Evolutionary conservation across 2,888 invertebrate genomes (phyloP).

Genomic region (Hydriomena furcata): DNA sequence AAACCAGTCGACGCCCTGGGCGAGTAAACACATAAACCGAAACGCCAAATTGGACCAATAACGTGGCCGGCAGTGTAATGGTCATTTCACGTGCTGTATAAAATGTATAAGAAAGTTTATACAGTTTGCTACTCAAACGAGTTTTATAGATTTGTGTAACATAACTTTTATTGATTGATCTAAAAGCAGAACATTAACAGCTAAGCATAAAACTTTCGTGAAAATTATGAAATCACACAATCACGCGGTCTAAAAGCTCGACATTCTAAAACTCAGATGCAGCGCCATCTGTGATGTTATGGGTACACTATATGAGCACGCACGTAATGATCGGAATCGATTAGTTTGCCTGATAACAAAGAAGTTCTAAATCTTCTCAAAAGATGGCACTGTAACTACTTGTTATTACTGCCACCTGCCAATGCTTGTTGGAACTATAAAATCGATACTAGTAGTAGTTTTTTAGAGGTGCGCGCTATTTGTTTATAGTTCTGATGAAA

Average conservation of each 20-base stretch:
- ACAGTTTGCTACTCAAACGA: constrained; percentile 42
- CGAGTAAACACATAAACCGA: constrained; percentile 64
- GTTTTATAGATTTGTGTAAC: constrained; percentile 21
- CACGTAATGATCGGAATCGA: background rate
- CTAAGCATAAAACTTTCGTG: background rate
- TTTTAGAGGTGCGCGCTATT: background rate
- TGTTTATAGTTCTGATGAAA: background rate
- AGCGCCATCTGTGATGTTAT: constrained; percentile 8
- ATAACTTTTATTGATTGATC: constrained; percentile 16
- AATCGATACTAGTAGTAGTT: constrained; percentile 19
- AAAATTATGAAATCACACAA: background rate
- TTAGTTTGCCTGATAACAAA: background rate
- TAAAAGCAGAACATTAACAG: constrained; percentile 12
- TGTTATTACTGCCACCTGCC: constrained; percentile 19
- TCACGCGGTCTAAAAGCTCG: background rate
- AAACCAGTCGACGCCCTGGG: constrained; percentile 58
- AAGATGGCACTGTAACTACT: constrained; percentile 6
- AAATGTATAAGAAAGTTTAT: constrained; percentile 45
- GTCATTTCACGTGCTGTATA: constrained; percentile 44
- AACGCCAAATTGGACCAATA: constrained; percentile 66
- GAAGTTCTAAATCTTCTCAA: background rate
- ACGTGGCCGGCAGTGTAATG: constrained; percentile 58
- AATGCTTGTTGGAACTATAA: background rate
- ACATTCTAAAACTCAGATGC: background rate
- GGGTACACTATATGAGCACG: background rate